phyloP scores from a whole-genome alignment of 2,113 vertebrate species.

The Cathartes aura region DNA sequence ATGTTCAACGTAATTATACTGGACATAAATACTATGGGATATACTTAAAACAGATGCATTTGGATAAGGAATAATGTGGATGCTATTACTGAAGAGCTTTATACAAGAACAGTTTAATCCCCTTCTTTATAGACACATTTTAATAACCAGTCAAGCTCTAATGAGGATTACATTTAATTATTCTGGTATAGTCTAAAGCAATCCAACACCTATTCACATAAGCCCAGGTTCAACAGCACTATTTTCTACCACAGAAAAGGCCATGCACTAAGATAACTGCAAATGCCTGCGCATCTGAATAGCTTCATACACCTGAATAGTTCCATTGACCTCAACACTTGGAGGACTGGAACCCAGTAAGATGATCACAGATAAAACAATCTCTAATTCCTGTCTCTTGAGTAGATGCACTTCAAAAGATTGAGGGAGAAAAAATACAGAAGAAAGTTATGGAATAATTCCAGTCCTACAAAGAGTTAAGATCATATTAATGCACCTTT shows the following conservation, averaged over 20 bases:
- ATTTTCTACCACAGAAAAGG: not conserved
- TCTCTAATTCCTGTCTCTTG: not conserved
- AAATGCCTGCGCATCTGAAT: not conserved
- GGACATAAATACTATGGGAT: not conserved
- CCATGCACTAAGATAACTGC: not conserved
- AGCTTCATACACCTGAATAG: not conserved
- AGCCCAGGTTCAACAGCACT: not conserved
- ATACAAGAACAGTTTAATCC: not conserved
- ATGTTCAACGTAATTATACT: not conserved
- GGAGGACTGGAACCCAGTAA: not conserved
- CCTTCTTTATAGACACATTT: not conserved
- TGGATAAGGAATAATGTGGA: not conserved
- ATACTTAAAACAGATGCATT: not conserved
- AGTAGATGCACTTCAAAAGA: not conserved
- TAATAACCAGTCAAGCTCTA: not conserved
- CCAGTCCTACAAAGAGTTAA: not conserved
- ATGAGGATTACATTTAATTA: not conserved
- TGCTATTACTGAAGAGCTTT: not conserved
- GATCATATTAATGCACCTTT: not conserved
- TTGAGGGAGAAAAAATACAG: not conserved
- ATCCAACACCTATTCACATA: not conserved
- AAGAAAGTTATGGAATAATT: not conserved
- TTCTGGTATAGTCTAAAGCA: not conserved
- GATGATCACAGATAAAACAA: not conserved
- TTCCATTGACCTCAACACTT: not conserved